Evolutionary conservation across 2,888 invertebrate species (phyloP).

Genomic region (Dicycla oo): DNA sequence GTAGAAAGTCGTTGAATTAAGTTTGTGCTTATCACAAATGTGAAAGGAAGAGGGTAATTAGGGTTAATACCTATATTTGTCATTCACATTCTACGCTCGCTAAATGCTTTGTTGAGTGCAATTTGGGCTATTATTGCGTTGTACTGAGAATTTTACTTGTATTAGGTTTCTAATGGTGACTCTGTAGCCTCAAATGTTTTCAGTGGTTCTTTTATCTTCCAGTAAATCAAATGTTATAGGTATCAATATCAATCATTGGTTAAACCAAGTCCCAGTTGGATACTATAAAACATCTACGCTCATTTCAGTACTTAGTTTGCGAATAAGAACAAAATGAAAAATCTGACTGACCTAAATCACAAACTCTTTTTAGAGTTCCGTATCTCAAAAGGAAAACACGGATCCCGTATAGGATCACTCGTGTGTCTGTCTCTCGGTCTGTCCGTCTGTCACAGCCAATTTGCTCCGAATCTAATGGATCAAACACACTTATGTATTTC

Average conservation of each 20-base stretch:
- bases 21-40: neutral
- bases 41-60: neutral
- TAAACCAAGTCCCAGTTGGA: too few species aligned
- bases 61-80: neutral
- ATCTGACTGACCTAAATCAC: conserved; percentile 17
- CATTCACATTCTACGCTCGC: neutral
- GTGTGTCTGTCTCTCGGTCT: too few species aligned
- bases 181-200: neutral
- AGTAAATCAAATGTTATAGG: neutral
- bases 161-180: neutral
- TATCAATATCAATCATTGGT: neutral
- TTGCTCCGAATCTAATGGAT: too few species aligned
- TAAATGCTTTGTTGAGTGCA: neutral
- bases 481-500: too few species aligned
- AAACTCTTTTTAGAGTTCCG: conserved; percentile 15
- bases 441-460: too few species aligned
- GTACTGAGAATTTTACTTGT: conserved; percentile 1
- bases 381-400: too few species aligned
- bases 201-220: neutral
- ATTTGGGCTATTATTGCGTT: neutral
- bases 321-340: conserved; percentile 7
- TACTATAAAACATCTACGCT: neutral
- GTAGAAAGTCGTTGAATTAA: neutral
- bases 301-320: neutral
- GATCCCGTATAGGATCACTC: too few species aligned